Percentiles rank a stretch among this genome's conserved stretches.
Conservation (phyloP, 2,113 vertebrate species). For the Falco punctatus region DNA sequence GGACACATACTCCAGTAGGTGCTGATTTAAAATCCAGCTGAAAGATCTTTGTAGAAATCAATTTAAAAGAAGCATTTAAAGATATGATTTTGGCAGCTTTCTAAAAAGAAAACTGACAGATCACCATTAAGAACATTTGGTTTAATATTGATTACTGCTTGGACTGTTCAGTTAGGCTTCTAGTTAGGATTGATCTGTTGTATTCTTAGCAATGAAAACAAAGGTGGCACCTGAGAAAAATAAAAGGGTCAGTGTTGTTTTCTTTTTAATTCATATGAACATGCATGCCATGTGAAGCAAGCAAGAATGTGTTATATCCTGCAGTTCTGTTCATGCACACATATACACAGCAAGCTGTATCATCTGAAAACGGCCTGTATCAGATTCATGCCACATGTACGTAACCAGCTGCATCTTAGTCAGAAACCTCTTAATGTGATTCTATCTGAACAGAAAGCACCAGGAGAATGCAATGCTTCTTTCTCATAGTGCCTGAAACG, state of each 20-base stretch:
- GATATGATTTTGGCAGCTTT: neutral
- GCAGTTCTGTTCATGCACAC: neutral
- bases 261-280: neutral
- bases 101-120: neutral
- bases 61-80: conserved; percentile 1
- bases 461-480: neutral
- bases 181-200: neutral
- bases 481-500: neutral
- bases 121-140: neutral
- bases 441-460: neutral
- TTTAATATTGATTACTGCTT: conserved; percentile 14
- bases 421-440: neutral
- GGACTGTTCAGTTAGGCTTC: neutral
- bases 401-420: neutral
- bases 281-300: neutral
- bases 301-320: neutral
- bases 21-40: neutral
- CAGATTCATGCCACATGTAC: neutral
- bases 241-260: neutral
- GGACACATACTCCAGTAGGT: neutral
- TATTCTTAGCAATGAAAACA: neutral
- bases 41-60: neutral
- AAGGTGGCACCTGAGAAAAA: neutral
- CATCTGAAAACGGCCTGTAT: neutral
- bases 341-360: neutral